phyloP scores from a whole-genome alignment of 2,888 invertebrate genomes.

The Phaedon cochleariae region DNA sequence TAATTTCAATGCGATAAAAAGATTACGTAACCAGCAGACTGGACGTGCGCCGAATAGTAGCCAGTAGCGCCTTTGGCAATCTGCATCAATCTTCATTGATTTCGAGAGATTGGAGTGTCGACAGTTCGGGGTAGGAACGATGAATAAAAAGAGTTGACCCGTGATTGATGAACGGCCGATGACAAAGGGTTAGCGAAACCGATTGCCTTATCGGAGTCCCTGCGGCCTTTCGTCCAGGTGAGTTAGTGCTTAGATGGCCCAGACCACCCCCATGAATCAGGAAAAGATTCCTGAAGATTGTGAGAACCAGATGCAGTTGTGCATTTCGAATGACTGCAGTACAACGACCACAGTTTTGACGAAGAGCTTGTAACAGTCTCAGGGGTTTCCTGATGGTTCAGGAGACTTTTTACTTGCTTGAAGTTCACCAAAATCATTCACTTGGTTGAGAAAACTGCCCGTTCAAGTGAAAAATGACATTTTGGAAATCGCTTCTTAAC shows the following conservation, averaged over 20 bases:
- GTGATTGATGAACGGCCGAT: constrained; percentile 26
- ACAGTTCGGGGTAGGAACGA: constrained; percentile 21
- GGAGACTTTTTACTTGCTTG: too few species aligned
- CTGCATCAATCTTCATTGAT: constrained; percentile 28
- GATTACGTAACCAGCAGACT: too few species aligned
- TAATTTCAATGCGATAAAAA: too few species aligned
- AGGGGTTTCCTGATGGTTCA: too few species aligned
- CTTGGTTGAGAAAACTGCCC: too few species aligned
- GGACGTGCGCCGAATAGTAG: not conserved
- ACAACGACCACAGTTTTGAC: too few species aligned
- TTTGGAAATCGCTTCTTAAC: too few species aligned
- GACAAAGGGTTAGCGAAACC: constrained; percentile 18
- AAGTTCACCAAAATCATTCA: too few species aligned
- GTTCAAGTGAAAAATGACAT: too few species aligned
- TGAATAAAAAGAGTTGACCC: constrained; percentile 22
- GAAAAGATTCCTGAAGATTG: not conserved
- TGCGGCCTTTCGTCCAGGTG: not conserved
- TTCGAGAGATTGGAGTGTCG: constrained; percentile 25
- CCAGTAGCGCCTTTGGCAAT: constrained; percentile 7
- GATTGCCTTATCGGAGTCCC: constrained; percentile 5
- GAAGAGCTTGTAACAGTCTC: too few species aligned
- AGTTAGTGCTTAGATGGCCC: not conserved
- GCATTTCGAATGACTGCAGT: too few species aligned
- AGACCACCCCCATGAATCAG: not conserved
- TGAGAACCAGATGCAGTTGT: too few species aligned